Conservation (phyloP, 2,113 vertebrate species). For the Eclectus roratus region DNA sequence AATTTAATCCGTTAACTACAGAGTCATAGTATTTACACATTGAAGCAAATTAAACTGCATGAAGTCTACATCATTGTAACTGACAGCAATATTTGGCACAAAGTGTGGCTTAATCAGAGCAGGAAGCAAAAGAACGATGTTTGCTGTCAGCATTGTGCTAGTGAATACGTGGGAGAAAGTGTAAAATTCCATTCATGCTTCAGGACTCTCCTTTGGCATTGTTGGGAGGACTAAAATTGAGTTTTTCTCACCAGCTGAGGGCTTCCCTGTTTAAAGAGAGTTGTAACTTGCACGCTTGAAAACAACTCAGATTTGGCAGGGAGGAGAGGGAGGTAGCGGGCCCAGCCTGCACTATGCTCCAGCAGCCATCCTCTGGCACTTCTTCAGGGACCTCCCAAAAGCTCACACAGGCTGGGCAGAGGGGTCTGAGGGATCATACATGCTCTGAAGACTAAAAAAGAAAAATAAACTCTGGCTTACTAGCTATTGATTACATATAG, state of each 20-base stretch:
- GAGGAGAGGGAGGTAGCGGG: neutral
- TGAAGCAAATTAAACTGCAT: neutral
- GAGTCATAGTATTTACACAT: neutral
- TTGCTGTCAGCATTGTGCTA: neutral
- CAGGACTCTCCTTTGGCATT: neutral
- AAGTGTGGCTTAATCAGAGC: neutral
- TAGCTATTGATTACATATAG: neutral
- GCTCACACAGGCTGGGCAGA: neutral
- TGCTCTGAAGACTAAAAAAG: neutral
- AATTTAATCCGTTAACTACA: neutral
- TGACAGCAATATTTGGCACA: neutral
- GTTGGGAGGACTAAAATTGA: neutral
- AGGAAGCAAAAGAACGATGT: neutral
- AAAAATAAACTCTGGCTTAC: neutral
- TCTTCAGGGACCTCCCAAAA: neutral
- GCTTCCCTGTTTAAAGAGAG: neutral
- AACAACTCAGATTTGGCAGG: neutral
- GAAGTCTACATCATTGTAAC: neutral
- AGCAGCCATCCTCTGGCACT: neutral
- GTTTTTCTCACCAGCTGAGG: neutral
- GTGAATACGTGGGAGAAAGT: neutral
- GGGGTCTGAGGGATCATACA: neutral
- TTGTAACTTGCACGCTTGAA: neutral
- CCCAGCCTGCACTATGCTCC: fast-evolving
- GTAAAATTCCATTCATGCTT: neutral